Conservation (phyloP, 2,888 invertebrate species). For the Hydroisotoma schaefferi region DNA sequence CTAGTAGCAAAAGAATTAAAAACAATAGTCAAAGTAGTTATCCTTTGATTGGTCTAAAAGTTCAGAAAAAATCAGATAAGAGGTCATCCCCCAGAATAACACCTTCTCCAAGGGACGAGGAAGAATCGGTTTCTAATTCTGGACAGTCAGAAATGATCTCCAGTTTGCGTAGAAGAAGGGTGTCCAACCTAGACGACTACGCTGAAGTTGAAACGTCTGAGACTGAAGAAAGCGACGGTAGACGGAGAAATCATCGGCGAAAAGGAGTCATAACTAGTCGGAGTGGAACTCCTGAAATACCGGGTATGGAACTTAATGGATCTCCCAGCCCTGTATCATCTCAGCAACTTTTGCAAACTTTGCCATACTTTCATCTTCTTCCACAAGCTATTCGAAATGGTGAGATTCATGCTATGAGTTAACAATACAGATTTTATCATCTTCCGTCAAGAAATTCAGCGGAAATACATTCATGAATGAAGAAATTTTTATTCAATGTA, state of each 20-base stretch:
- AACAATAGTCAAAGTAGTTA: not conserved
- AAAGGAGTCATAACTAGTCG: too few species aligned
- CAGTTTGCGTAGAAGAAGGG: constrained; percentile 22
- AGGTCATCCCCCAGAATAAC: not conserved
- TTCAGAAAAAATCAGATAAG: not conserved
- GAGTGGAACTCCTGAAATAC: constrained; percentile 33
- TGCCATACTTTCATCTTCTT: constrained; percentile 43
- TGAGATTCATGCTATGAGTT: too few species aligned
- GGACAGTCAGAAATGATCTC: constrained; percentile 4
- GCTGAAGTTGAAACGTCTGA: constrained; percentile 32
- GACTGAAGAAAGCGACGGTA: constrained; percentile 34
- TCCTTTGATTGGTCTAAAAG: not conserved
- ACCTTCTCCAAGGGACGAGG: not conserved
- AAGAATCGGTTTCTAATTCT: not conserved
- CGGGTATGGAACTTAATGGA: constrained; percentile 22
- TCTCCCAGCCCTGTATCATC: constrained; percentile 24
- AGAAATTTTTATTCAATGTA: too few species aligned
- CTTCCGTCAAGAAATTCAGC: too few species aligned
- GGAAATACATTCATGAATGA: too few species aligned
- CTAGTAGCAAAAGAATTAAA: not conserved
- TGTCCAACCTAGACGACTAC: constrained; percentile 29
- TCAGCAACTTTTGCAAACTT: constrained; percentile 31
- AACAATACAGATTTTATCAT: too few species aligned
- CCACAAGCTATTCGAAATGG: constrained; percentile 38
- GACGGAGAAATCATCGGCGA: constrained; percentile 27